phyloP scores from a whole-genome alignment of 2,113 vertebrate genomes.

The Alaudala cheleensis region DNA sequence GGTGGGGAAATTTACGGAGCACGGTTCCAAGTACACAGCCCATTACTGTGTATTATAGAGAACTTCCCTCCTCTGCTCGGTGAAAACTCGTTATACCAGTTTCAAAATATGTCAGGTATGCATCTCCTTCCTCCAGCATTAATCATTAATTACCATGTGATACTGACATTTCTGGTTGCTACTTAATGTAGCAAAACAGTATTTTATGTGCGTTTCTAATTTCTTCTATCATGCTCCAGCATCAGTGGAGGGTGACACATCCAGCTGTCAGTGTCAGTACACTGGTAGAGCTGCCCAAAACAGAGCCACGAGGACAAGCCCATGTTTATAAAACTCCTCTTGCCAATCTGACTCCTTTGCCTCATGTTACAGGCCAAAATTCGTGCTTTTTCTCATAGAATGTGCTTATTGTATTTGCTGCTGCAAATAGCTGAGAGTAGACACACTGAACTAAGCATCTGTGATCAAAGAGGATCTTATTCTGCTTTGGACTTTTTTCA shows the following conservation, averaged over 20 bases:
- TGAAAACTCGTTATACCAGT: conserved; percentile 57
- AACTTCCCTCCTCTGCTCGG: conserved; percentile 1
- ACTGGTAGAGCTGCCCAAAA: neutral
- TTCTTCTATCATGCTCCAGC: neutral
- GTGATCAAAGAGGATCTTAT: neutral
- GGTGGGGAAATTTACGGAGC: conserved; percentile 31
- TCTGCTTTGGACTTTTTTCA: neutral
- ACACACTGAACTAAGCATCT: neutral
- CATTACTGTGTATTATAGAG: neutral
- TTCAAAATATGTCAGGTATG: conserved; percentile 62
- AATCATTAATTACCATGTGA: conserved; percentile 56
- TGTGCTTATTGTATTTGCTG: neutral
- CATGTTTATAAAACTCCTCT: neutral
- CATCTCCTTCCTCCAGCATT: conserved; percentile 44
- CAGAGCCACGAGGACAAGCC: neutral
- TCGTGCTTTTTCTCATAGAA: neutral
- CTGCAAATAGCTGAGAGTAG: neutral
- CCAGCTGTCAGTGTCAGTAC: neutral
- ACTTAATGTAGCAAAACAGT: conserved; percentile 22
- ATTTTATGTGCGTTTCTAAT: neutral
- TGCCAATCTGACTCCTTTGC: neutral
- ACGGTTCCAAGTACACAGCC: conserved; percentile 36
- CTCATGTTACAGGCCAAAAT: conserved; percentile 2
- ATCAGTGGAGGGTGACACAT: neutral
- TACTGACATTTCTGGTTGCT: conserved; percentile 56